A percentile compares a stretch with the other conserved stretches of the same genome.
phyloP scores from a whole-genome alignment of 2,797 vertebrate species.

The Acanthurus tractus region DNA sequence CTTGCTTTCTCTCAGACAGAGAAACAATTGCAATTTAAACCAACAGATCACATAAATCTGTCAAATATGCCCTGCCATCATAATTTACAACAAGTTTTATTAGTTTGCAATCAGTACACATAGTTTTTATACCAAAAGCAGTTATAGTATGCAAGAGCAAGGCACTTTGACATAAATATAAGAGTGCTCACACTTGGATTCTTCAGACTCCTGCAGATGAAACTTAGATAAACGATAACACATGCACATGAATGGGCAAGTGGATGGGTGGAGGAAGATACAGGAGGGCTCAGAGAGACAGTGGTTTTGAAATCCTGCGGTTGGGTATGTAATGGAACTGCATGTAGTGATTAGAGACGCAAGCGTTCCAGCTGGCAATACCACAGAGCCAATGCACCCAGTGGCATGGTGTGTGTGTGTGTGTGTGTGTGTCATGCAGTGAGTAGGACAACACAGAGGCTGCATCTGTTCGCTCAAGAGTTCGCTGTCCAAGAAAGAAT shows the following conservation, averaged over 20 bases:
- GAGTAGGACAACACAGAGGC: conserved; percentile 34
- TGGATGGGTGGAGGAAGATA: conserved; percentile 29
- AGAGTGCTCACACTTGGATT: neutral
- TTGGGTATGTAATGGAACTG: conserved; percentile 63
- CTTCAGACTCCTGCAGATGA: neutral
- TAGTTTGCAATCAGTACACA: conserved; percentile 3
- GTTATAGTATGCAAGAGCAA: neutral
- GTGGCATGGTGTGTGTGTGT: conserved; percentile 31
- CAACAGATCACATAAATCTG: conserved; percentile 21
- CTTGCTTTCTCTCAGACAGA: neutral
- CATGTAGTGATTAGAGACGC: conserved; percentile 70
- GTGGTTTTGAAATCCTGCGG: conserved; percentile 60
- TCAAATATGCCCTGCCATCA: conserved; percentile 1
- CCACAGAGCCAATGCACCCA: conserved; percentile 41
- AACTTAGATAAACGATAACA: conserved; percentile 25
- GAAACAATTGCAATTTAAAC: conserved; percentile 13
- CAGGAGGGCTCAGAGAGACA: conserved; percentile 44
- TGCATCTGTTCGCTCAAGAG: conserved; percentile 55
- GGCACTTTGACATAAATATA: conserved; percentile 14
- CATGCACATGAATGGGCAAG: conserved; percentile 11
- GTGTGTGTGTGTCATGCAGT: conserved; percentile 14
- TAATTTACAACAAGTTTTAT: conserved; percentile 16
- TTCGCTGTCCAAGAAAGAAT: conserved; percentile 67
- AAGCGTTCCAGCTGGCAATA: conserved; percentile 63
- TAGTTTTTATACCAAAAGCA: conserved; percentile 8